phyloP scores from a whole-genome alignment of 2,113 vertebrate species.

The Verasper variegatus region DNA sequence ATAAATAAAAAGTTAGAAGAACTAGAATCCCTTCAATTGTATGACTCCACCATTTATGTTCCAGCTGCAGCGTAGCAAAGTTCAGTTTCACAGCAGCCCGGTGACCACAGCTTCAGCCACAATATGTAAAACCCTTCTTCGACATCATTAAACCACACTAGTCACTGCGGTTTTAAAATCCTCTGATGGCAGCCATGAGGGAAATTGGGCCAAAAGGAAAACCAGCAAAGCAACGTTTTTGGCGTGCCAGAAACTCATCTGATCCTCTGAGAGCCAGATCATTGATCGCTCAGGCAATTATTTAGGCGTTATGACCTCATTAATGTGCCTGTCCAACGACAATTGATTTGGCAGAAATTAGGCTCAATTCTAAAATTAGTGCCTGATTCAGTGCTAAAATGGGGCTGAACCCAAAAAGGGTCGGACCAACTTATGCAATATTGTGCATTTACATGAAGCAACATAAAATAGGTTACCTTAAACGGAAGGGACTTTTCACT shows the following conservation, averaged over 20 bases:
- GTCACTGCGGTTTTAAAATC: not conserved
- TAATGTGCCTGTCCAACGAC: not conserved
- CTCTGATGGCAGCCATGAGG: not conserved
- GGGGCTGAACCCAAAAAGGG: not conserved
- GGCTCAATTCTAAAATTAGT: not conserved
- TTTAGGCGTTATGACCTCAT: not conserved
- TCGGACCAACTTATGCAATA: not conserved
- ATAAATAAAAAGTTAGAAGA: not conserved
- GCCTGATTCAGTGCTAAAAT: not conserved
- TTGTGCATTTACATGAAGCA: not conserved
- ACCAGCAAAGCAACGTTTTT: not conserved
- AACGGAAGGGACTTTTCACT: conserved; percentile 90
- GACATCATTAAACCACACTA: not conserved
- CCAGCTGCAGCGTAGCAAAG: not conserved
- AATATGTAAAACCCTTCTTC: conserved; percentile 5
- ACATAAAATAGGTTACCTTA: conserved; percentile 85
- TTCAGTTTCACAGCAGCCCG: not conserved
- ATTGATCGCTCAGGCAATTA: not conserved
- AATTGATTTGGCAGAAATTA: not conserved
- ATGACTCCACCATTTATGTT: not conserved
- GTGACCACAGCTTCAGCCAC: not conserved
- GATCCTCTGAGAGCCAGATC: not conserved
- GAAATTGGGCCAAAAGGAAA: not conserved
- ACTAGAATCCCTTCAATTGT: too few relatives aligned
- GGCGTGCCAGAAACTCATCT: not conserved